Evolutionary conservation across 1,140 invertebrate genomes (phyloP).

Genomic region (Harlomillsia oculata): DNA sequence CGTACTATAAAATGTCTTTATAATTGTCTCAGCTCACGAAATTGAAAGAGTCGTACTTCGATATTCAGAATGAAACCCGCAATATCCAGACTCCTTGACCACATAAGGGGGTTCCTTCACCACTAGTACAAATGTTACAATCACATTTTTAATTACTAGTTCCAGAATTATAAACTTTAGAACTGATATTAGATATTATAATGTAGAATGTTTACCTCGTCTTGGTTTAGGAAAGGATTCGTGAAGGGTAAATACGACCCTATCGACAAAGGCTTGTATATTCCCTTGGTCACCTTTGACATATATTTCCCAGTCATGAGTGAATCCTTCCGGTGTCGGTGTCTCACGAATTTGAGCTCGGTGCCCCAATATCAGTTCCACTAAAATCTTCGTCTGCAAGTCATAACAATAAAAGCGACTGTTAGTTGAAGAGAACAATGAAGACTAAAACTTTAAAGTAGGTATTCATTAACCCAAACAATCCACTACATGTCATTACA

Average conservation of each 20-base stretch:
- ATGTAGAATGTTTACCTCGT: slow-evolving; percentile 52
- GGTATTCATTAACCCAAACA: too few relatives aligned
- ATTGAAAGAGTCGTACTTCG: slow-evolving; percentile 56
- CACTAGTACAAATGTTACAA: slow-evolving; percentile 48
- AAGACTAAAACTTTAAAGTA: neutral
- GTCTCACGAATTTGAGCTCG: slow-evolving; percentile 65
- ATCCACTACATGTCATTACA: too few relatives aligned
- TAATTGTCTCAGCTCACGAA: neutral
- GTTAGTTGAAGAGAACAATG: neutral
- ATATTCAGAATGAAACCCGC: slow-evolving; percentile 82
- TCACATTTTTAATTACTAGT: too few relatives aligned
- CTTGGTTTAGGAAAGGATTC: slow-evolving; percentile 83
- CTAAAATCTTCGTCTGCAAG: slow-evolving; percentile 49
- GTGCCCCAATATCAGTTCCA: slow-evolving; percentile 86
- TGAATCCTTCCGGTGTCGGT: slow-evolving; percentile 75
- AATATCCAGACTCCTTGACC: slow-evolving; percentile 87
- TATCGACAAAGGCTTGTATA: slow-evolving; percentile 85
- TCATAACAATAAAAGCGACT: too few relatives aligned
- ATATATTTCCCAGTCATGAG: slow-evolving; percentile 97
- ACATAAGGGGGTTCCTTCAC: slow-evolving; percentile 83
- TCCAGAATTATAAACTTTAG: too few relatives aligned
- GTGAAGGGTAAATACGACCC: slow-evolving; percentile 87
- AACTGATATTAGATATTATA: neutral
- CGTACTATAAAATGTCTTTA: too few relatives aligned
- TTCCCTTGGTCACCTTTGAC: slow-evolving; percentile 76